Base-by-base conservation (phyloP, 2,888 invertebrate genomes). In the Eupithecia exiguata region DNA sequence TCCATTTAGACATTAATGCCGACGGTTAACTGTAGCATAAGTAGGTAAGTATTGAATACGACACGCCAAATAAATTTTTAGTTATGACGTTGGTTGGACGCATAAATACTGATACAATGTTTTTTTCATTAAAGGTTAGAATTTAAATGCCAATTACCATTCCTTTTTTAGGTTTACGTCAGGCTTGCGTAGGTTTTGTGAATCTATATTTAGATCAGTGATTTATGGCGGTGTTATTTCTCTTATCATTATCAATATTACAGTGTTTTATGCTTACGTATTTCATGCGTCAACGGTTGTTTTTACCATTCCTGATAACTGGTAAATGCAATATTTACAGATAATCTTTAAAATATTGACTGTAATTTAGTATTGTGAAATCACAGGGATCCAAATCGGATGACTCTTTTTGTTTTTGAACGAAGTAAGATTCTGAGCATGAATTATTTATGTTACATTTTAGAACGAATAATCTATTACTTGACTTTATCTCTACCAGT, bases 91-190 rank as follows among this genome's bases (percentile, higher is more conserved):
- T 12, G 21, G 35, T 62, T 62, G 30, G 35, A 62, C 18, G 9
- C 6, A 58, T 69, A 58, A 69, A 69, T 68, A 58, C 21, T 18
- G 38, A 12, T 25, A 25, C 38, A 38, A 35, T 5, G 18, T 35
- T 62, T 62, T 62, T 35, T 62, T 18, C 18, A 18, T 35, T 35
- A 35, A 16, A 62, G 35, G 43, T 66, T 40, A n/a, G 16, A 73
- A 61, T 67, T 30, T 62, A 30, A 70, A 74, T 70, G 25, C 49
- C 67, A 67, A n/a, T 49, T 38, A 68, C 25, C 58, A 68, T 36
- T 68, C 53, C 53, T 10, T 38, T 62, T 36, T 58, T 3, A 38
- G 16, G 6, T 16, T 53, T 68, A 25, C 58, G 58, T 58, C 58
- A 58, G 5, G 58, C 12, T 58, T 58, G 5, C 58, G 58, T 14